A percentile compares a stretch with the other conserved stretches of the same genome.
Evolutionary conservation across 1,140 invertebrate species (phyloP).

Genomic region (Helicoverpa armigera): DNA sequence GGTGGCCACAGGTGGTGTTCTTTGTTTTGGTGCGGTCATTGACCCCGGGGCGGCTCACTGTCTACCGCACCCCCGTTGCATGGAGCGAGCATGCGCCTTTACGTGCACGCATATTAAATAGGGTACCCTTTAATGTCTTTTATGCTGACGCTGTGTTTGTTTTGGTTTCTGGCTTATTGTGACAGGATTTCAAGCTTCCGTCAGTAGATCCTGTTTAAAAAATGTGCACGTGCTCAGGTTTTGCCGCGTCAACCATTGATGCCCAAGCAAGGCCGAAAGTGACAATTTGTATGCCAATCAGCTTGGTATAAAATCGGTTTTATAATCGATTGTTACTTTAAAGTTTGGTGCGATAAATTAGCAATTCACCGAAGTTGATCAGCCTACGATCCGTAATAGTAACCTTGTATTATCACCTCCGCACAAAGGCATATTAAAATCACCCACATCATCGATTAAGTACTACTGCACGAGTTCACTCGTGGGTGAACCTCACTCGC

Average conservation of each 20-base stretch:
- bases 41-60: conserved; percentile 68
- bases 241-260: too few species aligned
- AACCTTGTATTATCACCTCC: conserved; percentile 7
- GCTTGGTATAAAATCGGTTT: too few species aligned
- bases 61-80: conserved; percentile 67
- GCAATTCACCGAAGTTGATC: neutral
- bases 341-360: neutral
- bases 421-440: conserved; percentile 23
- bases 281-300: too few species aligned
- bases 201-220: too few species aligned
- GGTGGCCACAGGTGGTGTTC: conserved; percentile 51
- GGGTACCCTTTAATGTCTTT: conserved; percentile 25
- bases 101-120: conserved; percentile 39
- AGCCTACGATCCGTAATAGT: neutral
- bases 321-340: too few species aligned
- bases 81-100: conserved; percentile 58
- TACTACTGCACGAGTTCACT: neutral
- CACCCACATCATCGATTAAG: conserved; percentile 25
- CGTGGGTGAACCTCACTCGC: neutral
- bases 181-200: neutral
- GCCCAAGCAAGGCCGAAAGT: too few species aligned
- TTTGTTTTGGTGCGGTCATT: conserved; percentile 79
- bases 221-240: too few species aligned
- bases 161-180: neutral
- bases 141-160: neutral